These are phyloP conservation scores for Sorex araneus DNA, from an alignment of 2,113 vertebrate species.

Conservation along the genomic window DNA sequence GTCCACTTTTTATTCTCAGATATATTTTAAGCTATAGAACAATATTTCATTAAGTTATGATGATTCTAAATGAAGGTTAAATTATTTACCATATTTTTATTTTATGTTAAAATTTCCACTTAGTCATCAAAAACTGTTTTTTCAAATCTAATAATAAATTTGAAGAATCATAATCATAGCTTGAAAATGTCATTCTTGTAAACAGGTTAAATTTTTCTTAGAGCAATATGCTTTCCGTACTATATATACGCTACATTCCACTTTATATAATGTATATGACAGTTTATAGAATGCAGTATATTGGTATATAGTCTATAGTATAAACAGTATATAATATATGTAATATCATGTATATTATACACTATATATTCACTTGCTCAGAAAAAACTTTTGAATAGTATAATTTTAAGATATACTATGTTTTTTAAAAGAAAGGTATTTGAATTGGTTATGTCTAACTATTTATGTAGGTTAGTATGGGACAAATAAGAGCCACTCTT, in stretches of 20 bases:
- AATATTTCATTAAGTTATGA: conserved; percentile 30
- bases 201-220: conserved; percentile 41
- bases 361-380: conserved; percentile 14
- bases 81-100: conserved; percentile 16
- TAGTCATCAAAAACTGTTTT: conserved; percentile 36
- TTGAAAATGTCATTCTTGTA: conserved; percentile 30
- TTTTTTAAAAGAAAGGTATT: background rate
- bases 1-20: conserved; percentile 46
- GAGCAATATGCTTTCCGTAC: background rate
- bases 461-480: background rate
- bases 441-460: conserved; percentile 35
- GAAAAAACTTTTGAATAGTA: conserved; percentile 44
- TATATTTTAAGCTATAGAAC: conserved; percentile 28
- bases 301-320: too few species aligned
- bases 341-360: too few species aligned
- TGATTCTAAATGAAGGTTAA: conserved; percentile 42
- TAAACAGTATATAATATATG: too few species aligned
- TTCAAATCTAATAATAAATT: conserved; percentile 33
- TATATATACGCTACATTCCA: too few species aligned
- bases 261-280: too few species aligned
- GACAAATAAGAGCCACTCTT: background rate
- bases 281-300: too few species aligned
- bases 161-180: background rate
- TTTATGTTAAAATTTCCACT: conserved; percentile 35
- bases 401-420: conserved; percentile 46